These are phyloP conservation scores for Ochropacha duplaris DNA, from an alignment of 2,888 invertebrate genomes.

Conservation along the genomic window DNA sequence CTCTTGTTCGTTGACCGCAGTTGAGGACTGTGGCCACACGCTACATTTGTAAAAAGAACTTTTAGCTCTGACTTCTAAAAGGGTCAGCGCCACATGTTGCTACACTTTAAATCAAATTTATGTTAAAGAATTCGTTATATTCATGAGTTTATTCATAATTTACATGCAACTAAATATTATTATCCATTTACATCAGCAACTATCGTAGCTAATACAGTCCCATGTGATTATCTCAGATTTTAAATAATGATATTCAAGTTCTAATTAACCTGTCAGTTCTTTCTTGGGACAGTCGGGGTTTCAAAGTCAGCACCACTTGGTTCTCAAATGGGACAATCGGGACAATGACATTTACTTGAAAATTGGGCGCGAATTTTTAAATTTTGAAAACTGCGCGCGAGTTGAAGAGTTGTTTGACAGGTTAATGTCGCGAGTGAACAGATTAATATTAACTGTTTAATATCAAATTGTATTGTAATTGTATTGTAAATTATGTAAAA, in stretches of 20 bases:
- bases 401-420: too few species aligned
- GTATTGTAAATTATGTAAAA: neutral
- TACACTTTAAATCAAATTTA: neutral
- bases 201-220: too few species aligned
- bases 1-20: constrained; percentile 68
- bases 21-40: constrained; percentile 41
- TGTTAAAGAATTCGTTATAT: neutral
- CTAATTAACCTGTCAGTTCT: neutral
- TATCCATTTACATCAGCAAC: too few species aligned
- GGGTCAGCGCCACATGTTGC: constrained; percentile 2
- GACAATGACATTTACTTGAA: too few species aligned
- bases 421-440: too few species aligned
- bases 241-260: neutral
- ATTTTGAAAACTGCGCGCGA: too few species aligned
- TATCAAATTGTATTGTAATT: neutral
- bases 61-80: neutral
- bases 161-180: too few species aligned
- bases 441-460: neutral
- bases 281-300: too few species aligned
- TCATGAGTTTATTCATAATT: neutral
- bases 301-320: too few species aligned
- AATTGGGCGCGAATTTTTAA: too few species aligned
- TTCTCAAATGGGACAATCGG: too few species aligned
- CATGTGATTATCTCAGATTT: too few species aligned
- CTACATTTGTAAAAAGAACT: constrained; percentile 39